Percentiles rank a stretch among this genome's conserved stretches.
These are phyloP conservation scores for Forbesichthys papilliferus DNA, from an alignment of 2,113 vertebrate genomes.

Conservation along the genomic window DNA sequence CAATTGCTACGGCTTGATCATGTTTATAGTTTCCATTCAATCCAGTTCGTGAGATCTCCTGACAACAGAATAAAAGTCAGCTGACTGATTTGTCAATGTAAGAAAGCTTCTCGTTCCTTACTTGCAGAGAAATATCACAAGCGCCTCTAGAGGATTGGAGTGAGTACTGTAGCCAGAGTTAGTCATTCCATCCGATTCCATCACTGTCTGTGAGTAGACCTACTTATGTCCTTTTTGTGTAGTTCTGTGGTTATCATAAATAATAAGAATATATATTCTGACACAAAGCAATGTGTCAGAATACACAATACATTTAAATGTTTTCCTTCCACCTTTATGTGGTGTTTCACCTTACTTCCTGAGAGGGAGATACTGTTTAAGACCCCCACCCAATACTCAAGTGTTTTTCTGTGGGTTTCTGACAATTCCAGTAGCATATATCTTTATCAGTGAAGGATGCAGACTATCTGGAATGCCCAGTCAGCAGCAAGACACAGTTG, in stretches of 20 bases:
- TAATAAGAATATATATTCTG: neutral
- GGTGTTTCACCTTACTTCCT: conserved; percentile 17
- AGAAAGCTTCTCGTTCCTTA: conserved; percentile 46
- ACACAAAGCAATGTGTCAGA: neutral
- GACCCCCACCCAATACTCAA: neutral
- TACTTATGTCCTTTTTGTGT: neutral
- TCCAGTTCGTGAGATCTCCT: conserved; percentile 55
- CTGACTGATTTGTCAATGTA: conserved; percentile 71
- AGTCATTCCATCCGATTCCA: no score
- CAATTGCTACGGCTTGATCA: conserved; percentile 38
- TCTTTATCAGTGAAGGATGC: conserved; percentile 32
- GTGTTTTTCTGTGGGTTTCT: neutral
- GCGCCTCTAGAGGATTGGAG: conserved; percentile 36
- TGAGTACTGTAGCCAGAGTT: conserved; percentile 20
- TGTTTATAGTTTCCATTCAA: conserved; percentile 63
- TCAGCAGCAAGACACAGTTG: conserved; percentile 64
- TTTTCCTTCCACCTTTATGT: neutral
- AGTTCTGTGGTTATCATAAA: neutral
- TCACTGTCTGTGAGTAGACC: no score
- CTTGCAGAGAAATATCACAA: conserved; percentile 14
- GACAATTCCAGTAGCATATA: conserved; percentile 44
- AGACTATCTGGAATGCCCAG: conserved; percentile 54
- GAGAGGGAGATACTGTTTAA: conserved; percentile 6
- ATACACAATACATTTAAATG: neutral
- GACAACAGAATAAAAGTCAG: conserved; percentile 73